Base-by-base conservation (phyloP, 2,797 vertebrate species). In the Gymnocypris eckloni region DNA sequence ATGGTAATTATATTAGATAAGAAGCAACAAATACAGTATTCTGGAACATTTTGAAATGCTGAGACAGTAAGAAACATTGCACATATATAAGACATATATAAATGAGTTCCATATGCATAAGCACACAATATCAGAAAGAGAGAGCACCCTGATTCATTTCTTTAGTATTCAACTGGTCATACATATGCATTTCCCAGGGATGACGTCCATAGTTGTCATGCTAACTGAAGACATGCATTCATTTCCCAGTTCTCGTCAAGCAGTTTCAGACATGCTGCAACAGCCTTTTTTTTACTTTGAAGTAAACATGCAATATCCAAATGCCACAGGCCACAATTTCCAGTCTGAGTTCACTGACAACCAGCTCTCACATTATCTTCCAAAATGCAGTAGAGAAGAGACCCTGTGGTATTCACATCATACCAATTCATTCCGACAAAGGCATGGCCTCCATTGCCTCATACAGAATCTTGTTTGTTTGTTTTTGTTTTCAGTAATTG, bases 1-100 rank as follows among this genome's bases (percentile, higher is more conserved):
- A 96, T 96, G 95, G 91, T 64, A 85, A 86, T 91, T 92, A 89
- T 90, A 91, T 93, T 90, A 94, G 89, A 91, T 94, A 93, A 93
- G 84, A 64, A 77, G 64, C 91, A 92, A 95, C 93, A 93, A 89
- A 89, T 87, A 67, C 87, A 90, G 92, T 92, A 91, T 89, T 91
- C 87, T 93, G 87, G 92, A 90, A 88, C 91, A 88, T 82, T 89
- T 86, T 86, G 89, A 91, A 70, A 93, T 87, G 90, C 91, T 90
- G 77, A 89, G 82, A 95, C 93, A 93, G 85, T 84, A 79, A 88
- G 89, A 90, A 89, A 91, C 84, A 94, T 94, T 88, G 85, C 71
- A 94, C 93, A 95, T 90, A 88, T 89, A 94, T 88, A 93, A 90
- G 91, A 94, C 93, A 94, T 83, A 91, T 88, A 91, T 82, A 93